phyloP scores from a whole-genome alignment of 2,797 vertebrate species.

The Podarcis siculus region DNA sequence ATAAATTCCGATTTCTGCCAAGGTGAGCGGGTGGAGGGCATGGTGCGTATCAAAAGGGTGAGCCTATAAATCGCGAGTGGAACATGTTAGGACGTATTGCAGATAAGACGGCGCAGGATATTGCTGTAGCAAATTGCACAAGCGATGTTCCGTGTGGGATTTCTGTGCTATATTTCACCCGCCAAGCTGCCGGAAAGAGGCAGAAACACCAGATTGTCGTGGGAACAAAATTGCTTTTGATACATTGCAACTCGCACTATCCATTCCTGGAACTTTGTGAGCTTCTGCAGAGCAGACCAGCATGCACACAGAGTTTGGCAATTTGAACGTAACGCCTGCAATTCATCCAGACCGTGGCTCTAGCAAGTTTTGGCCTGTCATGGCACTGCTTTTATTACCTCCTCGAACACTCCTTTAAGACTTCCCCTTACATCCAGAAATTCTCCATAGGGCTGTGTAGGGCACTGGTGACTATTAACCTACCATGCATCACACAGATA shows the following conservation, averaged over 20 bases:
- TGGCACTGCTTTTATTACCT: background rate
- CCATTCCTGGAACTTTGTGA: background rate
- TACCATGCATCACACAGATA: background rate
- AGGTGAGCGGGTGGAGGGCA: background rate
- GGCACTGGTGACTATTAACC: background rate
- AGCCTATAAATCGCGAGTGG: background rate
- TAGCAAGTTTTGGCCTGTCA: background rate
- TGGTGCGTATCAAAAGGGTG: background rate
- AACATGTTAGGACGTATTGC: background rate
- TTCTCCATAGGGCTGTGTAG: background rate
- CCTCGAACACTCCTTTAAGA: background rate
- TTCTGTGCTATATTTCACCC: background rate
- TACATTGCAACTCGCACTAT: background rate
- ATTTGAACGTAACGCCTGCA: background rate
- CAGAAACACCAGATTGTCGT: background rate
- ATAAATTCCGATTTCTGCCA: background rate
- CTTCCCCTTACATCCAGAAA: background rate
- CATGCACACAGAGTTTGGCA: background rate
- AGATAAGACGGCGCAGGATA: background rate
- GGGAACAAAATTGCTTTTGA: constrained; percentile 11
- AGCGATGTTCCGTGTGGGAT: background rate
- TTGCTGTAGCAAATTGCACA: background rate
- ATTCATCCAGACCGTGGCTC: background rate
- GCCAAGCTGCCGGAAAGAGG: background rate
- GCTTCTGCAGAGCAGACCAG: background rate